A percentile compares a stretch with the other conserved stretches of the same genome.
Evolutionary conservation across 2,888 invertebrate species (phyloP).

Genomic region (Meloe dianella): DNA sequence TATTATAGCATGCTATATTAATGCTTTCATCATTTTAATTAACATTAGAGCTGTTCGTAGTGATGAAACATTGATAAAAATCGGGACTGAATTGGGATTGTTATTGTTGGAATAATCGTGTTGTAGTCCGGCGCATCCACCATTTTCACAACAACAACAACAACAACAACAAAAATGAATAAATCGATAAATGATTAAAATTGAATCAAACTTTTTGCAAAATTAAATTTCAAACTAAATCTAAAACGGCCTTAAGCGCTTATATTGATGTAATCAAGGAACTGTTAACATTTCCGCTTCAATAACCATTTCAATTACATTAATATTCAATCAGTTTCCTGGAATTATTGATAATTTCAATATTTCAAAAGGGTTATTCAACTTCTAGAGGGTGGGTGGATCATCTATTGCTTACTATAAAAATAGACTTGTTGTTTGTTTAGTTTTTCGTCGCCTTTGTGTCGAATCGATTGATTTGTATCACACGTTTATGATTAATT

Average conservation of each 20-base stretch:
- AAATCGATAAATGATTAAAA: background rate
- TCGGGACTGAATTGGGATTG: background rate
- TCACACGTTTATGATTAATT: background rate
- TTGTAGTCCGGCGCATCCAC: conserved; percentile 16
- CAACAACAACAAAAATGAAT: too few species aligned
- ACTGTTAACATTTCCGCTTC: background rate
- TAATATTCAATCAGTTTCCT: background rate
- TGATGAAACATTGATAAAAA: background rate
- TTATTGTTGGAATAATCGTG: background rate
- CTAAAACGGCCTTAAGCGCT: background rate
- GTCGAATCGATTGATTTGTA: background rate
- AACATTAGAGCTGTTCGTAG: background rate
- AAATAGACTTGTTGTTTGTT: background rate
- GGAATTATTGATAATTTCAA: background rate
- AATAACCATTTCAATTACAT: background rate
- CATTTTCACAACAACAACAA: conserved; percentile 5
- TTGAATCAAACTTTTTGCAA: background rate
- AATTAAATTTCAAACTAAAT: background rate
- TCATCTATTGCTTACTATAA: background rate
- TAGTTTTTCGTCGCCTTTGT: background rate
- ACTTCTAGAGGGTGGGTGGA: background rate
- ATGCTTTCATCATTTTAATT: background rate
- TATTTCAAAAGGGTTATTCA: background rate
- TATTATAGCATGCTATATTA: background rate
- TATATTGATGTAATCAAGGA: background rate